Evolutionary conservation across 2,888 invertebrate species (phyloP).

Genomic region (Dryadula phaetusa): DNA sequence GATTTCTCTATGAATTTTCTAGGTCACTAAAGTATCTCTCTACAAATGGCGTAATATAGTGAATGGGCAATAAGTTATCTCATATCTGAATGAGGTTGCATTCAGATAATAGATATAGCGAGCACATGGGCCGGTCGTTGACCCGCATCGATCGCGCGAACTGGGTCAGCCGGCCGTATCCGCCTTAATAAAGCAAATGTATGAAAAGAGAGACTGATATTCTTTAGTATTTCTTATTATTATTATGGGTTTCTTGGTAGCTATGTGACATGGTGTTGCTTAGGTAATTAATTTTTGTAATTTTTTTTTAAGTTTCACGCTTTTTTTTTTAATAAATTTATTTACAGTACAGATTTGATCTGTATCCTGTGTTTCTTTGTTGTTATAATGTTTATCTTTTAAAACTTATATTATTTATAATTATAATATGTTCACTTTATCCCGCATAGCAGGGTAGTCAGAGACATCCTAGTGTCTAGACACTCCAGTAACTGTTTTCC

Average conservation of each 20-base stretch:
- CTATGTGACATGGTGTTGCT: not conserved
- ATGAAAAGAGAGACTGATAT: constrained; percentile 12
- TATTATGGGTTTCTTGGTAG: not conserved
- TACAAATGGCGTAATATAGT: not conserved
- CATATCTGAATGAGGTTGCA: constrained; percentile 26
- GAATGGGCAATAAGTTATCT: constrained; percentile 5
- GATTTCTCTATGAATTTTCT: too few relatives aligned
- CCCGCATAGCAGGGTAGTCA: too few relatives aligned
- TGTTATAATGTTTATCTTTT: too few relatives aligned
- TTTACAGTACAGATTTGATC: too few relatives aligned
- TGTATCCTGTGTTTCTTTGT: too few relatives aligned
- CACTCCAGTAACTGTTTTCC: too few relatives aligned
- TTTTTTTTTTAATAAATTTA: too few relatives aligned
- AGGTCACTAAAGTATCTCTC: not conserved
- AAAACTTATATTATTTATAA: too few relatives aligned
- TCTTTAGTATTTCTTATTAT: constrained; percentile 14
- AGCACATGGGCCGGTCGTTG: constrained; percentile 47
- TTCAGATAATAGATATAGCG: constrained; percentile 23
- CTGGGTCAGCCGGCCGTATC: constrained; percentile 55
- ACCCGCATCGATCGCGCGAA: constrained; percentile 55
- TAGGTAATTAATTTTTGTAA: not conserved
- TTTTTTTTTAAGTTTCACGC: too few relatives aligned
- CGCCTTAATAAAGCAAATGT: constrained; percentile 39
- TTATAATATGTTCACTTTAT: too few relatives aligned
- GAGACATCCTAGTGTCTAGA: too few relatives aligned